Evolutionary conservation across 2,113 vertebrate genomes (phyloP).

Genomic region (Cyprinodon brontotheroides): DNA sequence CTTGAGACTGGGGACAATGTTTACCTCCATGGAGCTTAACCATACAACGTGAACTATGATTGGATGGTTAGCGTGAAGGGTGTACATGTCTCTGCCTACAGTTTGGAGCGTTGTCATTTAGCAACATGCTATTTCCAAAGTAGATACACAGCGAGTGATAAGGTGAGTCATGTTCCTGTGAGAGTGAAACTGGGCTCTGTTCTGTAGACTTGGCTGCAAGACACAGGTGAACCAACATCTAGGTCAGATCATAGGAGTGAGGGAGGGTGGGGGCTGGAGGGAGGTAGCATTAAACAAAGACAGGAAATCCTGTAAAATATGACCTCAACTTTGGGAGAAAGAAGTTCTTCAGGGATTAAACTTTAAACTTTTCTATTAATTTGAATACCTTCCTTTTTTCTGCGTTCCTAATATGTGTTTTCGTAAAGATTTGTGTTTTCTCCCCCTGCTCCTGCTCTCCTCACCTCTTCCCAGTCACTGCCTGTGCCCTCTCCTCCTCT

Average conservation of each 20-base stretch:
- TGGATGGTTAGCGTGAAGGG: too few species aligned
- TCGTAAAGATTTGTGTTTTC: neutral
- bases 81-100: too few species aligned
- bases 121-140: neutral
- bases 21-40: too few species aligned
- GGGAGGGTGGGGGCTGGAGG: neutral
- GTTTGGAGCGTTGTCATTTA: neutral
- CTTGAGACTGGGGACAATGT: too few species aligned
- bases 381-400: neutral
- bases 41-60: too few species aligned
- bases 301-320: neutral
- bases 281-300: neutral
- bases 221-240: neutral
- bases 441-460: neutral
- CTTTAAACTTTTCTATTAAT: neutral
- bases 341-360: neutral
- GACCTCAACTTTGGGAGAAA: neutral
- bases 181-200: neutral
- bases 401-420: neutral
- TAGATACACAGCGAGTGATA: neutral
- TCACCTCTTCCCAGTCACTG: neutral
- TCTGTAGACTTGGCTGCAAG: neutral
- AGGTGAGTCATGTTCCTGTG: neutral
- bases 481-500: neutral
- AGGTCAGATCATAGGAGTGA: neutral